phyloP scores from a whole-genome alignment of 2,888 invertebrate species.

The Merodon equestris region DNA sequence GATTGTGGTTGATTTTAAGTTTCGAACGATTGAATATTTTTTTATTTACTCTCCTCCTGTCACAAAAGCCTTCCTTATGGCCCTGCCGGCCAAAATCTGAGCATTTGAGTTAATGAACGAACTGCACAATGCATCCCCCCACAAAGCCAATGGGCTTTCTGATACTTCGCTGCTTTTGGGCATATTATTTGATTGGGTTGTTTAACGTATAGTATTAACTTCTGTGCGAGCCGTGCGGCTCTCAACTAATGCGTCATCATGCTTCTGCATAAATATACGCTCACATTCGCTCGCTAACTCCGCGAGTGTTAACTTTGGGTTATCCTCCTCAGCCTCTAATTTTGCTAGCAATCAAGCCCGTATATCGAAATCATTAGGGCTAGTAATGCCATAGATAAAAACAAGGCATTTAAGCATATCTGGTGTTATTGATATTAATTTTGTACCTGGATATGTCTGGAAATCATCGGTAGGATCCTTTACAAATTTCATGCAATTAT shows the following conservation, averaged over 20 bases:
- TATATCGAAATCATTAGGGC: constrained; percentile 15
- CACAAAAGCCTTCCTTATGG: constrained; percentile 61
- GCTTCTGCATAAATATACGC: not conserved
- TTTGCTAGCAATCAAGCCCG: constrained; percentile 19
- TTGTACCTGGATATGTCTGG: constrained; percentile 13
- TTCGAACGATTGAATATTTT: too few relatives aligned
- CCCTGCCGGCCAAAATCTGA: constrained; percentile 41
- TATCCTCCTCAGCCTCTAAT: constrained; percentile 33
- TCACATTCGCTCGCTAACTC: not conserved
- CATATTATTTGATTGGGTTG: constrained; percentile 2
- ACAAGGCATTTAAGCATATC: constrained; percentile 32
- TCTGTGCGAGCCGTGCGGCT: not conserved
- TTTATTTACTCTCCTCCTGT: not conserved
- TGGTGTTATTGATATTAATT: constrained; percentile 4
- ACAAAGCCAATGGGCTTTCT: constrained; percentile 47
- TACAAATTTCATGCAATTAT: constrained; percentile 24
- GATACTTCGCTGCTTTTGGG: not conserved
- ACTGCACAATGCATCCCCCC: constrained; percentile 53
- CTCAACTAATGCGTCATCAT: not conserved
- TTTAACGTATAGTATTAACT: too few relatives aligned
- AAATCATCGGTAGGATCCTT: constrained; percentile 14
- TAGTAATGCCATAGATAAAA: constrained; percentile 21
- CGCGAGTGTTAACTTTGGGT: too few relatives aligned
- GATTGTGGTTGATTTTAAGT: too few relatives aligned
- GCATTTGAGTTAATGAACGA: constrained; percentile 52